Evolutionary conservation across 2,113 vertebrate genomes (phyloP).

Genomic region (Stomatorhinus ivindoensis): DNA sequence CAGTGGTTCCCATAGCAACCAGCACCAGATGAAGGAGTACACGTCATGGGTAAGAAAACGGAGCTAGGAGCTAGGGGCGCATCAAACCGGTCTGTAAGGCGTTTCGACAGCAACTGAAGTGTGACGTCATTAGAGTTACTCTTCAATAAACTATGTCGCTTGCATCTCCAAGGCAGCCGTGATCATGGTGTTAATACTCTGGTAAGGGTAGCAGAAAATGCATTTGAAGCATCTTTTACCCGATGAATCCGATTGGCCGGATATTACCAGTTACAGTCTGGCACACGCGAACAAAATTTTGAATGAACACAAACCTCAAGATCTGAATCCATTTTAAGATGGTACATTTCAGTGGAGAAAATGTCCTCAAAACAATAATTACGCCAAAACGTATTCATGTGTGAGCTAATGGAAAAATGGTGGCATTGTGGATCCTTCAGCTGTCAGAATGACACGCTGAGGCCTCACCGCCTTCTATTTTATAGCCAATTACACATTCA

Average conservation of each 20-base stretch:
- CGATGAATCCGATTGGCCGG: background rate
- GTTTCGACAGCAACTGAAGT: background rate
- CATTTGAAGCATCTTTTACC: background rate
- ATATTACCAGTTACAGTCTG: background rate
- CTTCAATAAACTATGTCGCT: background rate
- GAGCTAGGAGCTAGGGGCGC: constrained; percentile 42
- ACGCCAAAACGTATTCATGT: background rate
- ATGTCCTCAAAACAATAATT: background rate
- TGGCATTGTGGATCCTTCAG: background rate
- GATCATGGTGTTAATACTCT: background rate
- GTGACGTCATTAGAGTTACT: background rate
- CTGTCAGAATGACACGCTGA: background rate
- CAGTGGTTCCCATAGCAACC: constrained; percentile 97
- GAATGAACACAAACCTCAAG: background rate
- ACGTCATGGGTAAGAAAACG: constrained; percentile 97
- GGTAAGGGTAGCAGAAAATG: background rate
- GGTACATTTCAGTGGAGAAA: background rate
- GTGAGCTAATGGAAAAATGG: background rate
- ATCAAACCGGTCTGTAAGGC: constrained; percentile 31
- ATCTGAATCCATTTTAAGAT: background rate
- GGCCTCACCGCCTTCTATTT: background rate
- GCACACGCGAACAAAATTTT: background rate
- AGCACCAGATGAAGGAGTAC: constrained; percentile 99
- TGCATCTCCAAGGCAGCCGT: background rate
- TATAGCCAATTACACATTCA: background rate